Evolutionary conservation across 2,888 invertebrate genomes (phyloP).

Genomic region (Idaea aversata): DNA sequence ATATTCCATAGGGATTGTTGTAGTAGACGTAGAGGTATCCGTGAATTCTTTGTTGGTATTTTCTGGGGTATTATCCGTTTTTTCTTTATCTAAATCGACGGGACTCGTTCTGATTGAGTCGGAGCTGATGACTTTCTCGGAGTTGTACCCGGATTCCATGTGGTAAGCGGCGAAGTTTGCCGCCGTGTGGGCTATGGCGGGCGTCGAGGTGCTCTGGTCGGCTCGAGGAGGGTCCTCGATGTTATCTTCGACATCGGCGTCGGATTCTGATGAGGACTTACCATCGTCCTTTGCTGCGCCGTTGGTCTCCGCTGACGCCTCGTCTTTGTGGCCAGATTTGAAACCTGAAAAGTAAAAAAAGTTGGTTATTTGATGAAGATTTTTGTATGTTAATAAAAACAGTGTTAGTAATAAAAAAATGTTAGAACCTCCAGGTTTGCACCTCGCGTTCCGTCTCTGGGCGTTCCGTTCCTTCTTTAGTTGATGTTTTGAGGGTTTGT

Average conservation of each 20-base stretch:
- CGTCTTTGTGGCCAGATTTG: slow-evolving; percentile 34
- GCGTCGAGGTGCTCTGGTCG: slow-evolving; percentile 40
- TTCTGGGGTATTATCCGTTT: slow-evolving; percentile 79
- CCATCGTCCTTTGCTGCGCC: slow-evolving; percentile 65
- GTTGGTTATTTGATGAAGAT: background rate
- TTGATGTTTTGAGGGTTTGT: slow-evolving; percentile 83
- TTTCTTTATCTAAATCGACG: slow-evolving; percentile 74
- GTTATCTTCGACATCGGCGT: slow-evolving; percentile 91
- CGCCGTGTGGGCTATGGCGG: slow-evolving; percentile 61
- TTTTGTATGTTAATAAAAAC: too few species aligned
- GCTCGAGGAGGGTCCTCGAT: slow-evolving; percentile 78
- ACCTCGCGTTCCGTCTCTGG: slow-evolving; percentile 63
- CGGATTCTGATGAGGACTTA: slow-evolving; percentile 85
- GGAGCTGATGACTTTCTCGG: slow-evolving; percentile 69
- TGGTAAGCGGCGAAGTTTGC: slow-evolving; percentile 74
- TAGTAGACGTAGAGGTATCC: slow-evolving; percentile 59
- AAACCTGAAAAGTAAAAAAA: slow-evolving; percentile 46
- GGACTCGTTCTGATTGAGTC: slow-evolving; percentile 74
- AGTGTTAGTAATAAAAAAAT: background rate
- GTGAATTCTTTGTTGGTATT: slow-evolving; percentile 76
- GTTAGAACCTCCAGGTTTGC: slow-evolving; percentile 35
- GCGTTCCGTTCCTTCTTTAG: slow-evolving; percentile 82
- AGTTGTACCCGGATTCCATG: slow-evolving; percentile 86
- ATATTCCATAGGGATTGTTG: slow-evolving; percentile 60
- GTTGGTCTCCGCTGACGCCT: slow-evolving; percentile 45